These are phyloP conservation scores for Megaleporinus macrocephalus DNA, from an alignment of 2,113 vertebrate species.

Conservation along the genomic window DNA sequence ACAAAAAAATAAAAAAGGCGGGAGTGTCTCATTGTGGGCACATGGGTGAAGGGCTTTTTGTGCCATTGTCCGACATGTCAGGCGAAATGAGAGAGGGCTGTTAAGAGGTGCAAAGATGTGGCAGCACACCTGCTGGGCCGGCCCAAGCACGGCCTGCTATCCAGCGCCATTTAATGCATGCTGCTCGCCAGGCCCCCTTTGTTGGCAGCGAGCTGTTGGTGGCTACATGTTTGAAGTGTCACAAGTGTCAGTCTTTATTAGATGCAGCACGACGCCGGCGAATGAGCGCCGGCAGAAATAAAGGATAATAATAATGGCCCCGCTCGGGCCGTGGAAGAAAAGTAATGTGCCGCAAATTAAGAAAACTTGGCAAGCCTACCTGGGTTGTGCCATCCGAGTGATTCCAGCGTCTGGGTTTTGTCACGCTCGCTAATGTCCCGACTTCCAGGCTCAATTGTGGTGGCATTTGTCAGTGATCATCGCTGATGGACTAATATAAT, in stretches of 20 bases:
- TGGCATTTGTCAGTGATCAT: conserved; percentile 52
- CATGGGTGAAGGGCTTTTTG: conserved; percentile 76
- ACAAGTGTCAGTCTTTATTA: conserved; percentile 92
- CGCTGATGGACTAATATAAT: conserved; percentile 56
- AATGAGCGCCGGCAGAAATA: conserved; percentile 63
- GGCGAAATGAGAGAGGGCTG: conserved; percentile 86
- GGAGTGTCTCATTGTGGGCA: conserved; percentile 81
- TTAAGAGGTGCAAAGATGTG: conserved; percentile 90
- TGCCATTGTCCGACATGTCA: conserved; percentile 90
- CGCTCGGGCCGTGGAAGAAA: conserved; percentile 46
- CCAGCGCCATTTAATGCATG: conserved; percentile 81
- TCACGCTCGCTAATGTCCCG: conserved; percentile 43
- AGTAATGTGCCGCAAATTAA: conserved; percentile 56
- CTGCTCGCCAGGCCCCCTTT: conserved; percentile 82
- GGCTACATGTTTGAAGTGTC: conserved; percentile 87
- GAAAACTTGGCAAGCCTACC: conserved; percentile 68
- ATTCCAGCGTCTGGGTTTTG: conserved; percentile 52
- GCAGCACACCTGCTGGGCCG: conserved; percentile 91
- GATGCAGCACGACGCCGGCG: conserved; percentile 77
- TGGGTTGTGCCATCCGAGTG: conserved; percentile 57
- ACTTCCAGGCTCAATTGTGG: conserved; percentile 44
- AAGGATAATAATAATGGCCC: conserved; percentile 57
- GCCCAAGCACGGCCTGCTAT: conserved; percentile 83
- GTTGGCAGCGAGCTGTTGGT: conserved; percentile 86
- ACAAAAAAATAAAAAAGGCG: conserved; percentile 42